A percentile compares a stretch with the other conserved stretches of the same genome.
phyloP scores from a whole-genome alignment of 2,888 invertebrate species.

The Thymelicus sylvestris region DNA sequence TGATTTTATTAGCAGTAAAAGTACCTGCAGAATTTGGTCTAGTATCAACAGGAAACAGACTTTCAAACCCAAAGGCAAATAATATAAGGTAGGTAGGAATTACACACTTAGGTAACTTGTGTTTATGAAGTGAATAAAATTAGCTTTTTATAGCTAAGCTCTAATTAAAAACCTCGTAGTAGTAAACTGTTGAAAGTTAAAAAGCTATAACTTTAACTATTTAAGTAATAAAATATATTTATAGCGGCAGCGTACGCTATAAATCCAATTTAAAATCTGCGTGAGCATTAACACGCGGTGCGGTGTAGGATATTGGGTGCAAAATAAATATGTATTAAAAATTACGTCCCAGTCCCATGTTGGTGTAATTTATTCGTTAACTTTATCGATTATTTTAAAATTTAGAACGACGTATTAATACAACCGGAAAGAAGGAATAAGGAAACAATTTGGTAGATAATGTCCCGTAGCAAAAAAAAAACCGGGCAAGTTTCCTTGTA shows the following conservation, averaged over 20 bases:
- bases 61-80: too few relatives aligned
- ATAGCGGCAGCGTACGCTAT: conserved; percentile 49
- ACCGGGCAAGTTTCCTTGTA: too few relatives aligned
- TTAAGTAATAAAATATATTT: conserved; percentile 31
- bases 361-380: neutral
- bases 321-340: conserved; percentile 79
- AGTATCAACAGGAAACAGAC: too few relatives aligned
- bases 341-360: conserved; percentile 56
- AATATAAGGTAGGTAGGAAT: neutral
- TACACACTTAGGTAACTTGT: neutral
- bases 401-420: neutral
- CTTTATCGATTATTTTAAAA: neutral
- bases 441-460: neutral
- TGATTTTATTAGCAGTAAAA: too few relatives aligned
- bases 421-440: neutral
- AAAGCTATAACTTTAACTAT: conserved; percentile 22
- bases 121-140: neutral
- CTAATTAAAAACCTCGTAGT: neutral
- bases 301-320: conserved; percentile 55
- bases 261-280: conserved; percentile 68
- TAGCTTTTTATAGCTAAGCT: conserved; percentile 8
- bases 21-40: too few relatives aligned
- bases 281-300: conserved; percentile 52
- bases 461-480: too few relatives aligned
- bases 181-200: conserved; percentile 13